phyloP scores from a whole-genome alignment of 2,113 vertebrate species.

The Hemicordylus capensis region DNA sequence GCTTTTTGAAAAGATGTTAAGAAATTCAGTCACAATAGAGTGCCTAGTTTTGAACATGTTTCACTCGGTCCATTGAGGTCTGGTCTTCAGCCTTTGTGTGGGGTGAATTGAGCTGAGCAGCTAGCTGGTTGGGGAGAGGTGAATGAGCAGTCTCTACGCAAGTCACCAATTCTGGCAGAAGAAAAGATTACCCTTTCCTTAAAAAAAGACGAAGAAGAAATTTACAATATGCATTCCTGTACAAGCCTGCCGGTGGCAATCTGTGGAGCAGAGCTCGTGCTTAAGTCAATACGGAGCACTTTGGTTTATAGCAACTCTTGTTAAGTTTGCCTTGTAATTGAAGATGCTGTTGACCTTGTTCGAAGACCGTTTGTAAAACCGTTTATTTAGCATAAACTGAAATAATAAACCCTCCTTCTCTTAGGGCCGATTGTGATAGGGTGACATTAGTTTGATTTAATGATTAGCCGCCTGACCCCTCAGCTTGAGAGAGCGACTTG shows the following conservation, averaged over 20 bases:
- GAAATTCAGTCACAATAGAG: conserved; percentile 99
- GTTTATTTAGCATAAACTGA: conserved; percentile 88
- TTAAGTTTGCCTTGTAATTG: conserved; percentile 86
- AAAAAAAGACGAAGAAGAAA: conserved; percentile 12
- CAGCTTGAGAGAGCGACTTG: conserved; percentile 80
- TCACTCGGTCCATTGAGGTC: conserved; percentile 95
- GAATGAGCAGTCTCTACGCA: conserved; percentile 83
- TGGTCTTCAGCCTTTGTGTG: conserved; percentile 95
- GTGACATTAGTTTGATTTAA: conserved; percentile 95
- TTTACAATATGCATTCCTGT: conserved; percentile 83
- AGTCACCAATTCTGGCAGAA: conserved; percentile 82
- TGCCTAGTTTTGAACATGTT: conserved; percentile 95
- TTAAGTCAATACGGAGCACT: conserved; percentile 82
- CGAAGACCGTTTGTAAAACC: conserved; percentile 89
- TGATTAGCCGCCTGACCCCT: conserved; percentile 94
- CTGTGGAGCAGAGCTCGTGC: conserved; percentile 69
- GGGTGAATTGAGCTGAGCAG: conserved; percentile 92
- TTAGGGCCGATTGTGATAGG: conserved; percentile 79
- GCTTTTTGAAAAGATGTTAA: conserved; percentile 99
- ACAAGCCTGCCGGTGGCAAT: conserved; percentile 78
- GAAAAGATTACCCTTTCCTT: conserved; percentile 78
- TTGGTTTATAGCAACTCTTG: conserved; percentile 85
- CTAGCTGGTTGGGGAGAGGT: conserved; percentile 85
- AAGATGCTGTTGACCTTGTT: conserved; percentile 89
- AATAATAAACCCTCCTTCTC: conserved; percentile 91